Conservation (phyloP, 2,888 invertebrate species). For the Lasius fuliginosus region DNA sequence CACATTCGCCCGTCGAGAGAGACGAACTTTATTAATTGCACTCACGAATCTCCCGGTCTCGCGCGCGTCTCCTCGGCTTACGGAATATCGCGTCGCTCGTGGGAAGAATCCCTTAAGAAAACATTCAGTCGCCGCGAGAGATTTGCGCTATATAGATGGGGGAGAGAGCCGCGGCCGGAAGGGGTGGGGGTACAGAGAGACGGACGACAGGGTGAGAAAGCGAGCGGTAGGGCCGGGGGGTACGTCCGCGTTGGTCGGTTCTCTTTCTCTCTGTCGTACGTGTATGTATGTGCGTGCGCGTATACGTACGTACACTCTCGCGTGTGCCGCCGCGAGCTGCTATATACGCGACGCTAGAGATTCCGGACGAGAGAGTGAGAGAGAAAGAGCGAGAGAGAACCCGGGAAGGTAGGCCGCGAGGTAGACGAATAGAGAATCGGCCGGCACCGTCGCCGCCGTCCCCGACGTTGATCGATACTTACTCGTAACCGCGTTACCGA, state of each 20-base stretch:
- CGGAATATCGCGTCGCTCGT: slow-evolving; percentile 77
- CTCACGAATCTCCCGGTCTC: slow-evolving; percentile 75
- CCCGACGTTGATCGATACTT: slow-evolving; percentile 42
- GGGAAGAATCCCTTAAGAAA: slow-evolving; percentile 84
- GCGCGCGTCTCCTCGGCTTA: slow-evolving; percentile 72
- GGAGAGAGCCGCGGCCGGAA: slow-evolving; percentile 77
- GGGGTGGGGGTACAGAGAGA: slow-evolving; percentile 80
- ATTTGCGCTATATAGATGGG: slow-evolving; percentile 84
- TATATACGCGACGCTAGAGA: slow-evolving; percentile 59
- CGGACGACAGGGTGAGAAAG: slow-evolving; percentile 58
- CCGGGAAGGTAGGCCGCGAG: background rate
- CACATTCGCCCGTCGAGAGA: slow-evolving; percentile 17
- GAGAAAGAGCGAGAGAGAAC: background rate
- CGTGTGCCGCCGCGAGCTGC: slow-evolving; percentile 53
- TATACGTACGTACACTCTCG: background rate
- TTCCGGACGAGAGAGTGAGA: background rate
- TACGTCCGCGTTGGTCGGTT: slow-evolving; percentile 29
- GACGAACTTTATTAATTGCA: slow-evolving; percentile 63
- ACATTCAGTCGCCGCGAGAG: slow-evolving; percentile 85
- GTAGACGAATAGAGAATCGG: background rate
- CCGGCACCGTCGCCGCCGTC: background rate
- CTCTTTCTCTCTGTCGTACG: background rate
- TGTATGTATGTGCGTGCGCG: background rate
- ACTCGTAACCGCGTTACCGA: slow-evolving; percentile 25
- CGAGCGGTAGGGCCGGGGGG: background rate